Evolutionary conservation across 2,888 invertebrate genomes (phyloP), one percentile per base, ranked within the genome.

Genomic region (Pseudolycoriella hygida): DNA sequence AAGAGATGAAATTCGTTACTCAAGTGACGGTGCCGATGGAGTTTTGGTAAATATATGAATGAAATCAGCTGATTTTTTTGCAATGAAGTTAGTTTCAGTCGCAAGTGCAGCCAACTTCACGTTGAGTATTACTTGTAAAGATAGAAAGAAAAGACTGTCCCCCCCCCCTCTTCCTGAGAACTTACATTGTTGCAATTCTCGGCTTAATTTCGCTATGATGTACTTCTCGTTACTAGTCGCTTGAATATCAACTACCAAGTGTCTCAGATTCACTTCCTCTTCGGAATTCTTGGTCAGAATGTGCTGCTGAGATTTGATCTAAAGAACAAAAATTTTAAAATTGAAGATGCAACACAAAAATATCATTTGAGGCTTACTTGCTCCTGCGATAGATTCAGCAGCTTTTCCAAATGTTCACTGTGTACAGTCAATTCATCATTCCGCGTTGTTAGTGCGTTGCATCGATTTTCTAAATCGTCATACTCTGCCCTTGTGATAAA

Each of bases 201-300:
- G 40, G 43, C 60, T 60, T 17, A 58, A 55, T 50, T 65, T 65
- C 10, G 60, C 59, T 49, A 65, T 48, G 41, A 64, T 42, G 19
- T 62, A 54, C 18, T 62, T 64, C 19, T 64, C 64, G 41, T 59
- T 57, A 19, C 57, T 58, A 10, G 54, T 55, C 46, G 60, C 62
- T 49, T 66, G 64, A 6, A 66, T 50, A 55, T 66, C 65, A 2
- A 66, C 64, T 39, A 66, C 62, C 31, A 63, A 50, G 50, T 66
- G 65, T 2, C 66, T 54, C 41, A 66, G 41, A 34, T 54, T 57
- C 4, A 65, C 61, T 45, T 66, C 64, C 44, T 61, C 65, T 47
- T 65, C 65, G 0, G 64, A 62, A 20, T 62, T 56, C 43, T 64
- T 62, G 25, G 58, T 60, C 12, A 64, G 53, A 17, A 62, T 47